Evolutionary conservation across 2,888 invertebrate species (phyloP), one percentile per base, ranked within the genome.

Genomic region (Polietes domitor): DNA sequence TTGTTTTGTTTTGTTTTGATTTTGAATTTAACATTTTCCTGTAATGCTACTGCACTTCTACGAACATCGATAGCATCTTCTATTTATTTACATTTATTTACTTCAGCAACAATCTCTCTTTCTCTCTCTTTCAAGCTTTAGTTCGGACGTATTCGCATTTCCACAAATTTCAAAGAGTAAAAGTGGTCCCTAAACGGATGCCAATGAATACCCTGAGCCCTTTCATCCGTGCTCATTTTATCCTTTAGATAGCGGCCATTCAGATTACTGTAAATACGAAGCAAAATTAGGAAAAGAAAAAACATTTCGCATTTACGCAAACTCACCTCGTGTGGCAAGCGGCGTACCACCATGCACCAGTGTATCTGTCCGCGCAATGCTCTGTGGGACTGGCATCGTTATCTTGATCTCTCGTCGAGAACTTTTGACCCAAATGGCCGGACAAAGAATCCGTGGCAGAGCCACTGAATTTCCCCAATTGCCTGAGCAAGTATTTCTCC

Each of bases 311-410:
- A 32, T 37, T 12, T 12, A 7, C 21, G 53, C 1, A 21, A 47
- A 50, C 24, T 55, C 21, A 94, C 94, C 94, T 94, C 85, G 94
- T 94, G 86, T 95, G 95, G 86, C 95, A 95, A 50, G 94, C 94
- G 87, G 94, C 94, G 89, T 95, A 95, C 96, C 96, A 96, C 96
- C 96, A 96, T 1, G 94, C 95, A 0, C 95, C 96, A 1, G 94
- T 93, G 86, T 95, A 95, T 77, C 94, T 93, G 47, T 92, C 90
- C 0, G 95, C 95, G 89, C 96, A 96, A 15, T 24, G 21, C 10
- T 10, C 68, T 78, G 94, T 94, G 0, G 32, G 9, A 28, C 93
- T 93, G 94, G 94, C 95, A 88, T 96, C 96, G 84, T 95, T 94
- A 88, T 96, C 95, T 70, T 93, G 89, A 88, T 95, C 95, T 63